phyloP scores from a whole-genome alignment of 2,113 vertebrate species.

The Glareola pratincola region DNA sequence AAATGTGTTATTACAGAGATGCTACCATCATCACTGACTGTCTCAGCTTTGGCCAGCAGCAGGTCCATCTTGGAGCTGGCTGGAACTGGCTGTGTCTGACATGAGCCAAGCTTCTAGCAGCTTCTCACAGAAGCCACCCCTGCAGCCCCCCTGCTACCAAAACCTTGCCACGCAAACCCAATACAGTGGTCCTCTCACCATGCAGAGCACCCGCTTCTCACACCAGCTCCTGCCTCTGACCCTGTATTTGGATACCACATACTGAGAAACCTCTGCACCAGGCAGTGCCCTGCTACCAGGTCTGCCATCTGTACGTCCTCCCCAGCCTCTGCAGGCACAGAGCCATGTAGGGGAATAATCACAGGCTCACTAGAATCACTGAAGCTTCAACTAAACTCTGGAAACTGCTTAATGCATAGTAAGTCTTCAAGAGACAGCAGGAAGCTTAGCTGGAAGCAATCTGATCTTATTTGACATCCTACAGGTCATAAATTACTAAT shows the following conservation, averaged over 20 bases:
- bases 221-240: not conserved
- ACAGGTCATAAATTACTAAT: not conserved
- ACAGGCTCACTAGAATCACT: not conserved
- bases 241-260: rapidly evolving
- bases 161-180: no score
- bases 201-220: not conserved
- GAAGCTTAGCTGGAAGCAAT: not conserved
- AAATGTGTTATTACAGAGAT: no score
- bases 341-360: not conserved
- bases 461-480: not conserved
- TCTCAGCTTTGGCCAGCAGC: no score
- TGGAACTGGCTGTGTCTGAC: no score
- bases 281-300: not conserved
- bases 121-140: no score
- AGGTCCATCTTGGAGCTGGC: no score
- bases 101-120: no score
- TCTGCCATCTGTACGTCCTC: rapidly evolving
- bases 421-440: not conserved
- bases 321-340: not conserved
- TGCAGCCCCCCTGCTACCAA: no score
- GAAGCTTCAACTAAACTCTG: not conserved
- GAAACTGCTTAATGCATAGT: not conserved
- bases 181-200: not conserved
- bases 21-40: no score
- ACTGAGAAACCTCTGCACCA: not conserved